Evolutionary conservation across 1,140 invertebrate species (phyloP), one percentile per base, ranked within the genome.

Genomic region (Papilio helenus): DNA sequence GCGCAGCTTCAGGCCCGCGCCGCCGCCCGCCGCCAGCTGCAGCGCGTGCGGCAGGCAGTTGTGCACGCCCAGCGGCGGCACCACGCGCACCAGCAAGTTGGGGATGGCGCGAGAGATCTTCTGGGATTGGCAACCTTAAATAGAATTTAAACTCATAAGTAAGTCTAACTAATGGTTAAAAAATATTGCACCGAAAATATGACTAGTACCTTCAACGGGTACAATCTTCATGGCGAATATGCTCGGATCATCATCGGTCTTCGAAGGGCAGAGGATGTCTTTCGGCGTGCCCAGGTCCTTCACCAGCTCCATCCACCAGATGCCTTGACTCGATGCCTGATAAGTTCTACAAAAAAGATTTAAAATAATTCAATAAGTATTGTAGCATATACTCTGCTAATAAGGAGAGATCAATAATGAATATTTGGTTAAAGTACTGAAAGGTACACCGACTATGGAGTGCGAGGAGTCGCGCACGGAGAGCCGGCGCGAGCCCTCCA

Each of bases 221-320:
- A 95, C 83, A 49, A 96, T 96, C 83, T 96, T 95, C 79, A 97
- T 94, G 10, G 96, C 96, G 86, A 97, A 97, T 8, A 96, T 95
- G 39, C 95, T 95, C 16, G 93, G 80, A 79, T 95, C 95, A 42
- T 94, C 93, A 23, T 95, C 94, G 26, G 94, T 95, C 86, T 97
- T 96, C 3, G 95, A 94, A 44, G 95, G 93, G 83, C 97, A 97
- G 65, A 95, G 94, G 44, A 97, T 90, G 82, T 97, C 96, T 76
- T 95, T 95, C 0, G 96, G 92, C 1, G 89, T 94, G 55, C 96
- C 96, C 73, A 96, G 93, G 84, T 96, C 96, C 7, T 95, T 95
- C 1, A 96, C 96, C 71, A 98, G 93, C 80, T 98, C 97, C 93
- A 96, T 96, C 98, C 98, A 98, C 96, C 97, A 98, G 14, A 98